phyloP scores from a whole-genome alignment of 2,888 invertebrate species.

The Meghimatium bilineatum region DNA sequence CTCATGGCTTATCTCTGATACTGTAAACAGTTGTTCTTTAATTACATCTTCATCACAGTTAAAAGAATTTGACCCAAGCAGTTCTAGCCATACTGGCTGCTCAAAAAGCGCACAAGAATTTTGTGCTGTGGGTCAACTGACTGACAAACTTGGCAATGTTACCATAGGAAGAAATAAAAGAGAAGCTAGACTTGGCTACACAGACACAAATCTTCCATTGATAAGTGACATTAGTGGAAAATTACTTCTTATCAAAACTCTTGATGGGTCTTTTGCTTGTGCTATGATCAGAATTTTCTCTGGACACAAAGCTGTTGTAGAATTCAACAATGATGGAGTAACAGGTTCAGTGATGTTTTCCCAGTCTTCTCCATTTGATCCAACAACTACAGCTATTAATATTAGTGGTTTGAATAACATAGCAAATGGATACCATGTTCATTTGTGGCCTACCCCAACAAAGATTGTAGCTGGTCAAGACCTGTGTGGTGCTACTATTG shows the following conservation, averaged over 20 bases:
- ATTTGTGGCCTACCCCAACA: constrained; percentile 77
- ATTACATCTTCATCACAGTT: not conserved
- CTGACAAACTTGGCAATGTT: constrained; percentile 59
- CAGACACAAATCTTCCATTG: constrained; percentile 60
- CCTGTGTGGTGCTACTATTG: constrained; percentile 80
- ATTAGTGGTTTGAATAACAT: constrained; percentile 72
- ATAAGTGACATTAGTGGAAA: constrained; percentile 42
- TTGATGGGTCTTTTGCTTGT: constrained; percentile 27
- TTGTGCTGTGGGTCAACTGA: constrained; percentile 63
- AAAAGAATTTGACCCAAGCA: constrained; percentile 19
- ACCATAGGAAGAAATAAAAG: constrained; percentile 49
- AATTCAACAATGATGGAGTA: constrained; percentile 82
- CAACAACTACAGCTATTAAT: constrained; percentile 79
- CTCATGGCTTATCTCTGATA: constrained; percentile 44
- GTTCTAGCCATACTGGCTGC: constrained; percentile 49
- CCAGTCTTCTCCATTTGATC: constrained; percentile 89
- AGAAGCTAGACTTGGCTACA: constrained; percentile 50
- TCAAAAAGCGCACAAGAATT: constrained; percentile 42
- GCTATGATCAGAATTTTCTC: constrained; percentile 41
- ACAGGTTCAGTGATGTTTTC: constrained; percentile 86
- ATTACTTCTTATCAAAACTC: constrained; percentile 27
- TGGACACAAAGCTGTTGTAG: constrained; percentile 62
- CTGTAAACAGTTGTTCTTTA: not conserved
- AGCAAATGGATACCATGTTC: constrained; percentile 78
- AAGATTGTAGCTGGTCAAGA: constrained; percentile 59